phyloP scores from a whole-genome alignment of 2,797 vertebrate genomes.

The Spheniscus humboldti region DNA sequence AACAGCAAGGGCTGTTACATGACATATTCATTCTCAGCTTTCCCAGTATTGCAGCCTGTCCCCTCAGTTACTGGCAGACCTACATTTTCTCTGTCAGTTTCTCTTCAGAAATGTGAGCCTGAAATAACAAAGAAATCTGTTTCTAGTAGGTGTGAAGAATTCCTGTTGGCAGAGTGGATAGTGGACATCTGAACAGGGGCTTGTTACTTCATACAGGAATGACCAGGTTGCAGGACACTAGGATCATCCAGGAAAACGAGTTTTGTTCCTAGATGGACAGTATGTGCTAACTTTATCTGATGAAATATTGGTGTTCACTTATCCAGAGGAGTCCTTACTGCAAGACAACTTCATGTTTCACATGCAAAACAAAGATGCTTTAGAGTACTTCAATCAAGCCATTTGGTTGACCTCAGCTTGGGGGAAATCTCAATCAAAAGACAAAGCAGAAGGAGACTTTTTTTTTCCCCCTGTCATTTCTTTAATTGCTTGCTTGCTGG shows the following conservation, averaged over 20 bases:
- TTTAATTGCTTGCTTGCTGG: background rate
- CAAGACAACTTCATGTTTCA: background rate
- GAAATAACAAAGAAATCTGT: background rate
- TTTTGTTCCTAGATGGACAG: background rate
- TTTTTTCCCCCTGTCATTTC: background rate
- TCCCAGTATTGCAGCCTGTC: background rate
- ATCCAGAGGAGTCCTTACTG: background rate
- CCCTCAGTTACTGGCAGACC: background rate
- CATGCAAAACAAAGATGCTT: background rate
- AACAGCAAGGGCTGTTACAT: background rate
- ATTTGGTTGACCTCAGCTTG: background rate
- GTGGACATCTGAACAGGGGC: background rate
- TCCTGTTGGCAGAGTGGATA: background rate
- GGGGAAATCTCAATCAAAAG: background rate
- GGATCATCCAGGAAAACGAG: background rate
- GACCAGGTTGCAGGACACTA: background rate
- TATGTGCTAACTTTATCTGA: background rate
- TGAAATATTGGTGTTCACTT: background rate
- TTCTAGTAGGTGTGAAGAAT: background rate
- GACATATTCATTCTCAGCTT: background rate
- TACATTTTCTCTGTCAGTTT: background rate
- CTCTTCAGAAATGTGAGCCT: background rate
- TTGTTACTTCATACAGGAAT: background rate
- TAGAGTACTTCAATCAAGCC: background rate
- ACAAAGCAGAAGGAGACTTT: background rate